Evolutionary conservation across 2,113 vertebrate genomes (phyloP), one percentile per base, ranked within the genome.

Genomic region (Oryzias melastigma): DNA sequence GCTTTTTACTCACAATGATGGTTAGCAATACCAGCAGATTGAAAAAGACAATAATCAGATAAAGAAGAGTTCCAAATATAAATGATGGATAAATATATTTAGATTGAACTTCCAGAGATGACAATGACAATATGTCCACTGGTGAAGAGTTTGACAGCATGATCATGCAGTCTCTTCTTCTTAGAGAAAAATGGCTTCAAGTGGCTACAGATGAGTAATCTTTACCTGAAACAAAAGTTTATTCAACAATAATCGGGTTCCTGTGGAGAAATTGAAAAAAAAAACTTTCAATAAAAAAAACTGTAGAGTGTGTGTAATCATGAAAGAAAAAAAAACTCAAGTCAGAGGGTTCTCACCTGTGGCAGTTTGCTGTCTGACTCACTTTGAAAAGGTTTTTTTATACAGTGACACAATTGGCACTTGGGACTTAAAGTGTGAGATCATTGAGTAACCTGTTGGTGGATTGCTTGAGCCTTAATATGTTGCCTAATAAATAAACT

Each of bases 1-100:
- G 73, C 2, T 27, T 74, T 61, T 76, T 85, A 46, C 59, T 79
- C 19, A 75, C 7, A 19, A 40, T 62, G 25, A 90, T 90, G 3
- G 71, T 64, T 13, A 20, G 1, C 7, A 90, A 47, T 14, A 90
- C 29, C 51, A 78, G n/a, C n/a, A 81, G 2, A 68, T 90, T 90
- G 35, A 58, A 78, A 46, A 77, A 57, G 1, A 87, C 24, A 48
- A 86, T 83, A 0, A 73, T 7, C 12, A 84, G 15, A 66, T 89
- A 89, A 0, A 49, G 25, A 4, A 88, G 22, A 5, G 68, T 75
- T 5, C 60, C 82, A 18, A 88, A 76, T 1, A 84, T 0, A 53
- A 86, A 87, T 0, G 61, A 65, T 22, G 83, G 85, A 42, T 87
- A 85, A 3, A 81, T 25, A 2, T 56, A 4, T 18, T 22, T 22